Conservation (phyloP, 2,888 invertebrate species). For the Heliothis peltigera region DNA sequence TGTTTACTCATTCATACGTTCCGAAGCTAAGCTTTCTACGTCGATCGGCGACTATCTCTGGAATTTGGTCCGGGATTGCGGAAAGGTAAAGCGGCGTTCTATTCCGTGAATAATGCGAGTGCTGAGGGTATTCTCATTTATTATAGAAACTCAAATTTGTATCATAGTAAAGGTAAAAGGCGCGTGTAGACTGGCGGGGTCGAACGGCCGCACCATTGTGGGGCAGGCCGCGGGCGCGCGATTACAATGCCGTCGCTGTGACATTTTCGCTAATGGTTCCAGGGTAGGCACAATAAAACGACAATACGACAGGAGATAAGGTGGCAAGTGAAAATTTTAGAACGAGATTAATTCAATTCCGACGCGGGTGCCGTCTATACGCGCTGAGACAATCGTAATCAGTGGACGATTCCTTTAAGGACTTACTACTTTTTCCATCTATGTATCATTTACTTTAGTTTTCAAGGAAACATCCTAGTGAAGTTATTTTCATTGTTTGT, state of each 20-base stretch:
- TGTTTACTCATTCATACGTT: slow-evolving; percentile 80
- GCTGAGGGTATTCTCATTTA: slow-evolving; percentile 78
- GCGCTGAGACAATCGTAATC: slow-evolving; percentile 44
- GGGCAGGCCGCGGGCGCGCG: slow-evolving; percentile 83
- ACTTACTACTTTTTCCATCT: not conserved
- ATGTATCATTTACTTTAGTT: not conserved
- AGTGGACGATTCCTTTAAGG: slow-evolving; percentile 15
- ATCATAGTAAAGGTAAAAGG: slow-evolving; percentile 85
- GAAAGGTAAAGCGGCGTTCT: slow-evolving; percentile 66
- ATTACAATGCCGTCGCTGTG: slow-evolving; percentile 88
- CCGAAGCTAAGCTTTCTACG: slow-evolving; percentile 65
- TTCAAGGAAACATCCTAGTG: no score
- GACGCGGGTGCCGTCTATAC: slow-evolving; percentile 61
- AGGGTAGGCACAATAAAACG: slow-evolving; percentile 89
- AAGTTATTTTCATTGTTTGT: no score
- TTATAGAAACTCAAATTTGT: slow-evolving; percentile 87
- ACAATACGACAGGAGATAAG: slow-evolving; percentile 89
- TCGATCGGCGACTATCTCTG: slow-evolving; percentile 65
- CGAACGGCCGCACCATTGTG: slow-evolving; percentile 87
- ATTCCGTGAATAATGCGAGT: slow-evolving; percentile 73
- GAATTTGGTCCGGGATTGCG: slow-evolving; percentile 64
- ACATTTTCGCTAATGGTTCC: slow-evolving; percentile 90
- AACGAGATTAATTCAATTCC: slow-evolving; percentile 87
- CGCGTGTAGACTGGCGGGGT: slow-evolving; percentile 81
- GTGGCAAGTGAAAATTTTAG: slow-evolving; percentile 89